Evolutionary conservation across 2,888 invertebrate species (phyloP).

Genomic region (Thereva unica): DNA sequence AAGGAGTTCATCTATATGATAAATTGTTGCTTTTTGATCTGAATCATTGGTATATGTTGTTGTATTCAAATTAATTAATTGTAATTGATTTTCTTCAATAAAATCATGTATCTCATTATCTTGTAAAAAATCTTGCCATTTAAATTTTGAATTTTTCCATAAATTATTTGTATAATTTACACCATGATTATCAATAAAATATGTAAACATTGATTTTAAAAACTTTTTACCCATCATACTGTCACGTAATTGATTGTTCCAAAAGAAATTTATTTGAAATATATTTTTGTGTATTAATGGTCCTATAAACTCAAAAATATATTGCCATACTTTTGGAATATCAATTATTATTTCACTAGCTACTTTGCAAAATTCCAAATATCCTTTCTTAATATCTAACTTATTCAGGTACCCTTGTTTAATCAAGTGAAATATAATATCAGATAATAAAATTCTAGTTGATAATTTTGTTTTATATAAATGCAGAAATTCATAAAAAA

Average conservation of each 20-base stretch:
- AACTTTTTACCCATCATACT: slow-evolving; percentile 55
- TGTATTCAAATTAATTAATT: slow-evolving; percentile 2
- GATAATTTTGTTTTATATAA: slow-evolving; percentile 50
- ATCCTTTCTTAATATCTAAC: slow-evolving; percentile 62
- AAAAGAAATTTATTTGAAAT: slow-evolving; percentile 55
- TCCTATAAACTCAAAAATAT: slow-evolving; percentile 74
- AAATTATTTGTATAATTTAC: slow-evolving; percentile 61
- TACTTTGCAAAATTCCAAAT: slow-evolving; percentile 66
- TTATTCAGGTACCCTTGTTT: slow-evolving; percentile 59
- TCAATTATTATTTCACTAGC: slow-evolving; percentile 80
- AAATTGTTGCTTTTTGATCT: background rate
- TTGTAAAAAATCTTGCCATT: slow-evolving; percentile 57
- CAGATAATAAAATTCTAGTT: slow-evolving; percentile 56
- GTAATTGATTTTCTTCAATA: slow-evolving; percentile 56
- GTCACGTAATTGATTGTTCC: slow-evolving; percentile 48
- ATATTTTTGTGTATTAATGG: slow-evolving; percentile 61
- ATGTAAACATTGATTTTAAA: slow-evolving; percentile 63
- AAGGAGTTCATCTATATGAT: slow-evolving; percentile 54
- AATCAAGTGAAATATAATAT: slow-evolving; percentile 59
- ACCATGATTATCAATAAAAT: slow-evolving; percentile 63
- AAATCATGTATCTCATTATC: slow-evolving; percentile 59
- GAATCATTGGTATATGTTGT: background rate
- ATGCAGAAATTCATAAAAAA: slow-evolving; percentile 55
- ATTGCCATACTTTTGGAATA: slow-evolving; percentile 82
- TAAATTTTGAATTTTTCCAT: slow-evolving; percentile 63